Evolutionary conservation across 2,113 vertebrate species (phyloP), one percentile per base, ranked within the genome.

Genomic region (Hucho hucho): DNA sequence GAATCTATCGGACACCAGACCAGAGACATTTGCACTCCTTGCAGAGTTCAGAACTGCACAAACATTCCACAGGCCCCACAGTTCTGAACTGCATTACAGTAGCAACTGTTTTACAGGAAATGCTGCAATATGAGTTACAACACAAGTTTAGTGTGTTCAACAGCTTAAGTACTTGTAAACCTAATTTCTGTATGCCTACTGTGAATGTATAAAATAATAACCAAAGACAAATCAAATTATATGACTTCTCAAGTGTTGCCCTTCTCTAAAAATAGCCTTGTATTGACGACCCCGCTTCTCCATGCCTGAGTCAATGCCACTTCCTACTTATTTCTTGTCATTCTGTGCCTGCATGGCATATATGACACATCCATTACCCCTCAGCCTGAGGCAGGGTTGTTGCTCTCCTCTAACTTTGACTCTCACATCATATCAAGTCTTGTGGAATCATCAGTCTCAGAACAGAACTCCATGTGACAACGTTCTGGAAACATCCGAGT

Each of bases 1-100:
- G 79, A 89, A 86, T 84, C 85, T 81, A 83, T 86, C 82, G 85
- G 83, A 87, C 84, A 84, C 83, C 76, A 81, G 64, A 29, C 24
- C 79, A 81, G 83, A 84, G 81, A 86, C 84, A 25, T 86, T 84
- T 86, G 82, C 83, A 87, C 81, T 79, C 75, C 81, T 83, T 83
- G 84, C 84, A 82, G 75, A 81, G 80, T 18, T 53, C 49, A 53
- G 49, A 53, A 53, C 14, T 14, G 4, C 49, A 4, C 49, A 53
- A 53, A 53, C 49, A 53, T 14, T 16, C 47, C 47, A 3, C 12
- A 14, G 11, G 47, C 12, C 47, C 13, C 47, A 49, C 14, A 49
- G 47, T 13, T 49, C 47, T 49, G 2, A 12, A 49, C 47, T 4
- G 12, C 47, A 16, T 14, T 14, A 49, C 47, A 49, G 14, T 49